Evolutionary conservation across 2,888 invertebrate genomes (phyloP).

Genomic region (Clostera curtula): DNA sequence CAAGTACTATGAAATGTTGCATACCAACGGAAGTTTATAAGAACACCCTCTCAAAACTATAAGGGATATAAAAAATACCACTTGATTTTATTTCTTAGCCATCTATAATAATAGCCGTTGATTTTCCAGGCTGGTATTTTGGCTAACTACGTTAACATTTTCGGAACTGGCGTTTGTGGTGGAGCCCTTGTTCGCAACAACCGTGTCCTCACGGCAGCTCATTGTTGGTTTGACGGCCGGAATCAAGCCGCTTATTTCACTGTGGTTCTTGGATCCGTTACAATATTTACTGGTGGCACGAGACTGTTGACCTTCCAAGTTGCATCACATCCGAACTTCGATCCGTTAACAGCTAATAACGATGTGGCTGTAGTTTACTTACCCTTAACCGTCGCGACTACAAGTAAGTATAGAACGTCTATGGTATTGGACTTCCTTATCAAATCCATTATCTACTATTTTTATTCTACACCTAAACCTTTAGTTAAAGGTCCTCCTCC

Average conservation of each 20-base stretch:
- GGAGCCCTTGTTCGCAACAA: constrained; percentile 29
- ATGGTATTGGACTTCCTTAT: no score
- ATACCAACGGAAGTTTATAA: no score
- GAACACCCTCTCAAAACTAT: no score
- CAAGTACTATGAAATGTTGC: no score
- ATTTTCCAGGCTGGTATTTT: constrained; percentile 33
- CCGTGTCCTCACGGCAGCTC: constrained; percentile 36
- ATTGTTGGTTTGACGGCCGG: constrained; percentile 42
- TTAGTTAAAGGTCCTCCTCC: no score
- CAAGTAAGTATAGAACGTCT: constrained; percentile 30
- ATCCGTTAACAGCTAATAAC: constrained; percentile 28
- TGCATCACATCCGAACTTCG: constrained; percentile 34
- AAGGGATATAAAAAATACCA: no score
- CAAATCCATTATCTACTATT: no score
- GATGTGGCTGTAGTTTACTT: constrained; percentile 39
- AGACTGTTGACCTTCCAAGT: constrained; percentile 28
- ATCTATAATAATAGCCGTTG: no score
- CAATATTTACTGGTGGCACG: constrained; percentile 40
- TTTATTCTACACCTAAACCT: no score
- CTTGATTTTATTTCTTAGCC: no score
- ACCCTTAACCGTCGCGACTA: constrained; percentile 12
- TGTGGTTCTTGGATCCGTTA: constrained; percentile 39
- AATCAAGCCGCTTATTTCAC: constrained; percentile 34
- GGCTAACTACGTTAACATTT: constrained; percentile 10
- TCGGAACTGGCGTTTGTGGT: constrained; percentile 33